Evolutionary conservation across 2,888 invertebrate genomes (phyloP).

Genomic region (Drosophila eohydei): DNA sequence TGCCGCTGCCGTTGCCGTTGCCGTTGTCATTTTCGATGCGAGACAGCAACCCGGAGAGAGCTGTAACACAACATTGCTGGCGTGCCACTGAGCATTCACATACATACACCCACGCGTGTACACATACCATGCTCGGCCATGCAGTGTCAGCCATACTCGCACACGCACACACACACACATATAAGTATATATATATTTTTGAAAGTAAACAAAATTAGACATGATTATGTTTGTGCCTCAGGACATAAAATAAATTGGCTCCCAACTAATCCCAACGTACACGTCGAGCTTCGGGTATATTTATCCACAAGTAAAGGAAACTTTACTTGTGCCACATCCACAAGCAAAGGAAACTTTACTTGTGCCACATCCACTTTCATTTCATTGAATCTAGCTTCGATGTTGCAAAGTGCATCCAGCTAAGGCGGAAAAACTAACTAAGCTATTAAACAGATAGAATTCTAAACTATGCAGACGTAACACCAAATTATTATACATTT

Average conservation of each 20-base stretch:
- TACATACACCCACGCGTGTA: conserved; percentile 10
- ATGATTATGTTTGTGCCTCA: conserved; percentile 79
- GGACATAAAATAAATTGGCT: conserved; percentile 81
- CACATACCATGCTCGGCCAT: neutral
- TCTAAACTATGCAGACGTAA: too few species aligned
- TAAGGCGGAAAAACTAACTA: too few species aligned
- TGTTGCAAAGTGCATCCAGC: conserved; percentile 30
- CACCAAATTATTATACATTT: too few species aligned
- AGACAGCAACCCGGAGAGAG: conserved; percentile 18
- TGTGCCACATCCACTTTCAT: conserved; percentile 7
- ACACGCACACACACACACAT: conserved; percentile 59
- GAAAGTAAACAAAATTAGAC: conserved; percentile 81
- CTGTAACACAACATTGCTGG: conserved; percentile 11
- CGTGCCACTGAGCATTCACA: conserved; percentile 13
- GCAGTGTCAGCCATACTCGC: conserved; percentile 46
- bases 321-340: conserved; percentile 10
- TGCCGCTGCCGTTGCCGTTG: conserved; percentile 38
- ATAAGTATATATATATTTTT: conserved; percentile 49
- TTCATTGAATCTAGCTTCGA: conserved; percentile 32
- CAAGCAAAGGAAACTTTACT: conserved; percentile 12
- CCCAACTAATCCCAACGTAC: conserved; percentile 73
- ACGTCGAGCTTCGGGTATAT: conserved; percentile 53
- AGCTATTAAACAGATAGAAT: neutral
- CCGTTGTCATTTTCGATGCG: conserved; percentile 23
- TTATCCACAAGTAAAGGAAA: conserved; percentile 17